These are phyloP conservation scores for Pyrocephalus nanus DNA, from an alignment of 2,797 vertebrate genomes.

Conservation along the genomic window DNA sequence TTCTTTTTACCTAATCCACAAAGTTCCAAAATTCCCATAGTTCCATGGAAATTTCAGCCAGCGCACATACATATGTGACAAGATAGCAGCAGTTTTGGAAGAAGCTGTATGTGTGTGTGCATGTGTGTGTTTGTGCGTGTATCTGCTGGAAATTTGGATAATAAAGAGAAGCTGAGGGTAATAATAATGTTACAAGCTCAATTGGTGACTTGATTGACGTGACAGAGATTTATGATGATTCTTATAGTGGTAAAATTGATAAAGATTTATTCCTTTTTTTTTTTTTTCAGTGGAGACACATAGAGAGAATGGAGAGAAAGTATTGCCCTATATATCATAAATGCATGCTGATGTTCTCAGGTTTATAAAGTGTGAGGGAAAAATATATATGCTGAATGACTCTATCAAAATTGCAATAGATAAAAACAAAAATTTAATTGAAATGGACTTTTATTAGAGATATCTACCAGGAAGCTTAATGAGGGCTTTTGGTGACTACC, in stretches of 20 bases:
- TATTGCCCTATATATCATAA: neutral
- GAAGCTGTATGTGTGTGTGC: fast-evolving
- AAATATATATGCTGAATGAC: neutral
- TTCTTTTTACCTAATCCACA: neutral
- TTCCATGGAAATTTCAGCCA: neutral
- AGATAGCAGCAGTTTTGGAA: neutral
- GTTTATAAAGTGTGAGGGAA: neutral
- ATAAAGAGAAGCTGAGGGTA: neutral
- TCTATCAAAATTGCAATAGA: neutral
- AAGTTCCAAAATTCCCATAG: neutral
- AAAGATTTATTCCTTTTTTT: too few relatives aligned
- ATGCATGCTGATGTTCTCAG: neutral
- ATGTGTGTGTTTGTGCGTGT: fast-evolving
- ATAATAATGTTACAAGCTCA: neutral
- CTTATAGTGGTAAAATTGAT: neutral
- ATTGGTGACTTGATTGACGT: neutral
- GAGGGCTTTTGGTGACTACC: fast-evolving
- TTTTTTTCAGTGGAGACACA: fast-evolving
- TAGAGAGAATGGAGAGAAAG: neutral
- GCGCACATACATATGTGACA: fast-evolving
- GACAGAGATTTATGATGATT: neutral
- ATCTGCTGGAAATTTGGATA: neutral
- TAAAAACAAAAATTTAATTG: neutral
- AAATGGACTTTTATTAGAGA: neutral
- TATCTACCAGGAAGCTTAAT: neutral